Percentiles rank a stretch among this genome's conserved stretches.
These are phyloP conservation scores for Chiroxiphia lanceolata DNA, from an alignment of 2,797 vertebrate genomes.

Conservation along the genomic window DNA sequence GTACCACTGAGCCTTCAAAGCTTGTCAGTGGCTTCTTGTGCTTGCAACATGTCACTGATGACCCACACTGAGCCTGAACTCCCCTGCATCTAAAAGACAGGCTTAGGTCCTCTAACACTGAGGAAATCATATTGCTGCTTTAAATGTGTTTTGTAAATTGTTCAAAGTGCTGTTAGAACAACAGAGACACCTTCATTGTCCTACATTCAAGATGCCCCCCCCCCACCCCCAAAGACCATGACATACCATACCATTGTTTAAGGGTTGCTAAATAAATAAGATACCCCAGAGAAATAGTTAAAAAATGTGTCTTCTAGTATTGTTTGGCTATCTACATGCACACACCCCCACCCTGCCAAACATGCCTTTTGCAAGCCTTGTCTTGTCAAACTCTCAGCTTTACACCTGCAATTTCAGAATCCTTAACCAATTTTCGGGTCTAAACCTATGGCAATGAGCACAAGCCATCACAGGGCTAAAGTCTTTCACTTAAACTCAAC, in stretches of 20 bases:
- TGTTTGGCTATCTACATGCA: no score
- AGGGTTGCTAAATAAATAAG: background rate
- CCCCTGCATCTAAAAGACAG: background rate
- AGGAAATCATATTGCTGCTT: background rate
- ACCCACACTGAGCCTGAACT: background rate
- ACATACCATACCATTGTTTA: background rate
- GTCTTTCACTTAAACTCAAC: background rate
- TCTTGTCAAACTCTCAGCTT: background rate
- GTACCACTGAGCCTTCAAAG: background rate
- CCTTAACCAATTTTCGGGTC: background rate
- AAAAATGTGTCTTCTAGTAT: no score
- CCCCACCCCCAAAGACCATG: background rate
- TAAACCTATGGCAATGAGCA: background rate
- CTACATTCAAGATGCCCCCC: background rate
- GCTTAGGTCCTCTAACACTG: background rate
- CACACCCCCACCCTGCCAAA: accelerated
- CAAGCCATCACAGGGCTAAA: background rate
- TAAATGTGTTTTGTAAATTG: background rate
- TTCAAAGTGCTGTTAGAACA: background rate
- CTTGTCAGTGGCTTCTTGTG: background rate
- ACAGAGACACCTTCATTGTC: background rate
- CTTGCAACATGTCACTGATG: background rate
- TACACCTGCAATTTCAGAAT: background rate
- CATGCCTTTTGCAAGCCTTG: background rate
- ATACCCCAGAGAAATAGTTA: background rate